Percentiles rank a stretch among this genome's conserved stretches.
Conservation (phyloP, 37 sponge, comb jelly and placozoan species). For the Hormiphora californensis region DNA sequence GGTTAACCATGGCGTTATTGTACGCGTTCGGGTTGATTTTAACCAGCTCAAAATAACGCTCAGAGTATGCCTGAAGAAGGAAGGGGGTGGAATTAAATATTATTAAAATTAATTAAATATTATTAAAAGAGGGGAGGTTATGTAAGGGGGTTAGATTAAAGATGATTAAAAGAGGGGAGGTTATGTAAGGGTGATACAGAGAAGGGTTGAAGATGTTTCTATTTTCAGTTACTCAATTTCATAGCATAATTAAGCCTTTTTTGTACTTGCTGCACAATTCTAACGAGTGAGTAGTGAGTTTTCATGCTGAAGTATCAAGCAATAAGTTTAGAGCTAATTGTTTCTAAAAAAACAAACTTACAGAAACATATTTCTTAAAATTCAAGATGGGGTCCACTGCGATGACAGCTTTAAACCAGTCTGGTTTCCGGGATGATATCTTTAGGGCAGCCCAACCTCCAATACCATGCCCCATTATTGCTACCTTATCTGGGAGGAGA, state of each 20-base stretch:
- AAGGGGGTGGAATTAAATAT: too few relatives aligned
- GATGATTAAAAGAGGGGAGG: neutral
- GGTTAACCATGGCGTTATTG: neutral
- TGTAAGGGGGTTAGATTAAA: neutral
- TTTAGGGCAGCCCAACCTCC: slow-evolving; percentile 22
- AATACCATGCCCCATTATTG: neutral
- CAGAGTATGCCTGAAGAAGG: neutral
- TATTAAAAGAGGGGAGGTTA: neutral
- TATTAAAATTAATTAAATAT: too few relatives aligned
- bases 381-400: slow-evolving; percentile 18
- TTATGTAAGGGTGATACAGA: neutral
- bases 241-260: too few relatives aligned
- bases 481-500: neutral
- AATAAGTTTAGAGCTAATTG: neutral
- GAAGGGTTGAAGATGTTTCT: neutral
- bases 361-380: neutral
- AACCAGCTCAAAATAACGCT: neutral
- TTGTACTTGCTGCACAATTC: too few relatives aligned
- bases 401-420: neutral
- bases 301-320: neutral
- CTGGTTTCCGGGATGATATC: neutral
- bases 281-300: neutral
- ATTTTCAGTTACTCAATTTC: too few relatives aligned
- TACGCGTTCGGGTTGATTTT: neutral
- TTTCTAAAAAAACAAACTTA: neutral